A percentile compares a stretch with the other conserved stretches of the same genome.
Conservation (phyloP, 2,113 vertebrate species). For the Melierax canorus region DNA sequence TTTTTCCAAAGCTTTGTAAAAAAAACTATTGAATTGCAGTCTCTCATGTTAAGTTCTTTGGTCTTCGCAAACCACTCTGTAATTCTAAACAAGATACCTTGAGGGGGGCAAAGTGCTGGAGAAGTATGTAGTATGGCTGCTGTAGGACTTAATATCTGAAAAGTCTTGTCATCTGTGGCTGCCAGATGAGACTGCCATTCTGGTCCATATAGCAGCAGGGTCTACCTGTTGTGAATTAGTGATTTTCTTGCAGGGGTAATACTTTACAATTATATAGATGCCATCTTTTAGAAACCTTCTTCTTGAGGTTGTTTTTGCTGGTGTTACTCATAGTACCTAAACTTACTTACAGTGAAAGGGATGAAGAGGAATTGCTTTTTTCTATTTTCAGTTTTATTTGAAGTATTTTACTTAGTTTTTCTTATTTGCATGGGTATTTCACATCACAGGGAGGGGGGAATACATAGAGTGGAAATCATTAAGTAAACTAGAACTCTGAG, state of each 20-base stretch:
- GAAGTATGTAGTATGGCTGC: background rate
- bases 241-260: background rate
- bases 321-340: background rate
- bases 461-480: background rate
- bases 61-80: background rate
- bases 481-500: background rate
- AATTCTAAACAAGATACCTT: background rate
- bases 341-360: background rate
- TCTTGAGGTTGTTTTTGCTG: background rate
- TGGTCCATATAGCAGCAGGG: background rate
- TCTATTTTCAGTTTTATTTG: background rate
- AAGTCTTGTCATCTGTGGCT: background rate
- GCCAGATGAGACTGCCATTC: background rate
- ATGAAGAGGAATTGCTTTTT: background rate
- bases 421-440: background rate
- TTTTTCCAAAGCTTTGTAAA: background rate
- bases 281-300: background rate
- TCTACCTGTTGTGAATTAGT: background rate
- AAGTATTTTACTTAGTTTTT: background rate
- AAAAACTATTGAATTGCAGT: background rate
- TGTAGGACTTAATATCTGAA: background rate
- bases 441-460: fast-evolving
- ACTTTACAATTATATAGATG: background rate
- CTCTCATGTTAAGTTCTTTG: background rate
- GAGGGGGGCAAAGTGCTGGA: background rate